These are phyloP conservation scores for Natator depressus DNA, from an alignment of 2,113 vertebrate species.

Conservation along the genomic window DNA sequence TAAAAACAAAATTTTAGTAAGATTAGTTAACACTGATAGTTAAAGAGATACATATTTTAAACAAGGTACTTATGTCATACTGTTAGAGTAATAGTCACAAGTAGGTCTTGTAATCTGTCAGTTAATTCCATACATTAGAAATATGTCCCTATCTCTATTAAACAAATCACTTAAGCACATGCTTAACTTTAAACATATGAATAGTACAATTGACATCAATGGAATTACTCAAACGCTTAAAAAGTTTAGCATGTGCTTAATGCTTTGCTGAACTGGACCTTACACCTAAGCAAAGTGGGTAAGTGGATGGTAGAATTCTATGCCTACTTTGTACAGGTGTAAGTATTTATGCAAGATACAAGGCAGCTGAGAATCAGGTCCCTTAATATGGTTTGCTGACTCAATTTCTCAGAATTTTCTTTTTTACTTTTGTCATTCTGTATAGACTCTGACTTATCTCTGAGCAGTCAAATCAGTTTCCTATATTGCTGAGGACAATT, in stretches of 20 bases:
- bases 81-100: background rate
- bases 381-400: background rate
- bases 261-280: background rate
- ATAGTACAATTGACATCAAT: background rate
- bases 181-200: background rate
- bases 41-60: background rate
- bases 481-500: background rate
- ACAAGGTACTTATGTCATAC: background rate
- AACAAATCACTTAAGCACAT: background rate
- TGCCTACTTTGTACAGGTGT: background rate
- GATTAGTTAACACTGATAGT: background rate
- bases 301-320: background rate
- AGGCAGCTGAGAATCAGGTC: background rate
- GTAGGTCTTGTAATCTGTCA: background rate
- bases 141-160: background rate
- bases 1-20: conserved; percentile 8
- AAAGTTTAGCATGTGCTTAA: background rate
- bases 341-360: background rate
- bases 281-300: background rate
- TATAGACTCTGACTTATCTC: background rate
- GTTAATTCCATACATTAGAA: background rate
- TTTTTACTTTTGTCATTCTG: background rate
- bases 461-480: background rate
- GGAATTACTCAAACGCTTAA: background rate
- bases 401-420: background rate